Conservation (phyloP, 2,113 vertebrate genomes). For the Pituophis catenifer region DNA sequence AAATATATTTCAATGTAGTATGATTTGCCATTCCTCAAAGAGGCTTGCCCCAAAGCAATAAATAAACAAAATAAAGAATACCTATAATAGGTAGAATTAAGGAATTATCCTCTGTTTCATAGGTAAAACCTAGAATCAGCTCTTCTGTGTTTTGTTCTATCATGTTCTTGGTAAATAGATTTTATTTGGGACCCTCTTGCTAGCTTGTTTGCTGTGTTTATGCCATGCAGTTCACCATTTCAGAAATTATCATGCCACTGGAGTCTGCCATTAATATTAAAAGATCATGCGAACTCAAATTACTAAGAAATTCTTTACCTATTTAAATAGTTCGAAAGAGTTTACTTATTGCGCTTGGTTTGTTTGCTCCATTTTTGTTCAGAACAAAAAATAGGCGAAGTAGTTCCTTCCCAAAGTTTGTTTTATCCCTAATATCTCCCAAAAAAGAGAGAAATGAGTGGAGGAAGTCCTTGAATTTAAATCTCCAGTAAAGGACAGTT, state of each 20-base stretch:
- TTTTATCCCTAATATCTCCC: slow-evolving; percentile 48
- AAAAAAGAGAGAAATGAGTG: slow-evolving; percentile 59
- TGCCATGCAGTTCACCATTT: slow-evolving; percentile 91
- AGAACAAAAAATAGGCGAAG: slow-evolving; percentile 58
- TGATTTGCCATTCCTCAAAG: slow-evolving; percentile 54
- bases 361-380: slow-evolving; percentile 64
- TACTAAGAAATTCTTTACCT: slow-evolving; percentile 63
- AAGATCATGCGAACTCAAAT: slow-evolving; percentile 75
- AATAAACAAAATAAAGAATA: slow-evolving; percentile 33
- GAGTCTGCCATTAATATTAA: slow-evolving; percentile 70
- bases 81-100: slow-evolving; percentile 29
- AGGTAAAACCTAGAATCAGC: slow-evolving; percentile 27
- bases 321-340: slow-evolving; percentile 58
- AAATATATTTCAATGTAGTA: slow-evolving; percentile 56
- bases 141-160: slow-evolving; percentile 20
- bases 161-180: slow-evolving; percentile 47
- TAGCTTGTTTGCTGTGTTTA: slow-evolving; percentile 71
- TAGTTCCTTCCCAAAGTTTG: slow-evolving; percentile 52
- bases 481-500: slow-evolving; percentile 61
- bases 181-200: slow-evolving; percentile 68
- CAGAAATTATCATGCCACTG: slow-evolving; percentile 84
- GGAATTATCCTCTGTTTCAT: neutral
- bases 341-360: slow-evolving; percentile 78
- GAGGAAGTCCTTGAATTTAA: slow-evolving; percentile 60
- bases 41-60: slow-evolving; percentile 45